These are phyloP conservation scores for Drosophila emarginata DNA, from an alignment of 2,888 invertebrate species.

Conservation along the genomic window DNA sequence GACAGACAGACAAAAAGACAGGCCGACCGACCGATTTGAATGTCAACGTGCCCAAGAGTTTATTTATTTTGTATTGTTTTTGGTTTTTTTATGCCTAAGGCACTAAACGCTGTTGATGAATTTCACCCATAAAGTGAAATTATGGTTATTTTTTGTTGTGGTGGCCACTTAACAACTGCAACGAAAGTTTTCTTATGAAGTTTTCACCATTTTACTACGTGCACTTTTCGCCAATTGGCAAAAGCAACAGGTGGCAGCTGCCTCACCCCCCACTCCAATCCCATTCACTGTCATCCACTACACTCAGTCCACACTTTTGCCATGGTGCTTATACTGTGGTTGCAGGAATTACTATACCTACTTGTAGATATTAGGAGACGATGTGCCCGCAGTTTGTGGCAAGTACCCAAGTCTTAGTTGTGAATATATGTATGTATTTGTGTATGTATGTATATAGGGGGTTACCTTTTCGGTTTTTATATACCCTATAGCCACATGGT, in stretches of 20 bases:
- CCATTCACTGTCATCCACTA: no score
- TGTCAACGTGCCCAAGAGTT: conserved; percentile 24
- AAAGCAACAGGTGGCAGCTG: conserved; percentile 65
- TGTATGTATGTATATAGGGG: not conserved
- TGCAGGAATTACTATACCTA: conserved; percentile 5
- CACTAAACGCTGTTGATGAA: conserved; percentile 52
- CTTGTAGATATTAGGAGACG: conserved; percentile 6
- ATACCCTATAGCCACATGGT: not conserved
- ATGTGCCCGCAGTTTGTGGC: conserved; percentile 14
- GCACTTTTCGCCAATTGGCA: conserved; percentile 48
- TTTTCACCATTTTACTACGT: conserved; percentile 47
- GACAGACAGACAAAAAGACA: no score
- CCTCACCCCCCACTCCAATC: conserved; percentile 14
- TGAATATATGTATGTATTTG: not conserved
- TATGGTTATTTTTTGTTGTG: conserved; percentile 33
- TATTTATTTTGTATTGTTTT: not conserved
- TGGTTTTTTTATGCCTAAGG: conserved; percentile 8
- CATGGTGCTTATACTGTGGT: not conserved
- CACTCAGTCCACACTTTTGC: not conserved
- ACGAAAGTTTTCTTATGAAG: conserved; percentile 46
- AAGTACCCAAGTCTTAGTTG: conserved; percentile 22
- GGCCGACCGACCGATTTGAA: not conserved
- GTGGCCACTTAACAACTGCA: conserved; percentile 25
- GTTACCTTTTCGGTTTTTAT: not conserved
- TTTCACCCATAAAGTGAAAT: conserved; percentile 69